Evolutionary conservation across 1,140 invertebrate genomes (phyloP), one percentile per base, ranked within the genome.

Genomic region (Cecropterus lyciades): DNA sequence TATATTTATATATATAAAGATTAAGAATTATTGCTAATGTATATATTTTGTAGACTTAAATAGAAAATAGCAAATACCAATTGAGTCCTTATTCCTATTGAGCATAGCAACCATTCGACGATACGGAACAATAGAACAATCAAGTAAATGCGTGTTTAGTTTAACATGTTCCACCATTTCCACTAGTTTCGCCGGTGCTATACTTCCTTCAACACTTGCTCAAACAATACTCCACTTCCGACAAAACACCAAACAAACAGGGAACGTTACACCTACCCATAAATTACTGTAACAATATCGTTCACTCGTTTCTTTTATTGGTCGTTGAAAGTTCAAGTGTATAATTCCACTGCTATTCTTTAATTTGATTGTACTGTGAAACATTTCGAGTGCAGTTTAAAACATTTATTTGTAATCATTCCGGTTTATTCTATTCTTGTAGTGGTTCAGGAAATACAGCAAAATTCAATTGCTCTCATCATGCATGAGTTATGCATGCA

Each of bases 171-270:
- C 15, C 13, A 43, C 37, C 30, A 51, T 52, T 40, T 30, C 33
- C 15, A n/a, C 6, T 43, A 63, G 11, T 13, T 17, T 52, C 17
- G 46, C 60, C 48, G 48, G 37, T 42, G 48, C 48, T 43, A 24
- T 10, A 51, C 82, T 82, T 85, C 81, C 72, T 70, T 88, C 83
- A 80, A 84, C 85, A 85, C 60, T 63, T 63, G 60, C 72, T 82
- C 76, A 79, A 85, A 86, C 83, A 87, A 87, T 85, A 78, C 73
- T 71, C 67, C 66, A 80, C 79, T 85, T 82, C 77, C 78, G 79
- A 85, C 79, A 65, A 68, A 75, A 70, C 46, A 42, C 77, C 66
- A 74, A 77, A 74, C 75, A 82, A 79, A 83, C 72, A 72, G 65
- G 74, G n/a, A 81, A 83, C 78, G 77, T 70, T 15, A 71, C 46